A percentile compares a stretch with the other conserved stretches of the same genome.
Conservation (phyloP, 2,888 invertebrate genomes). For the Gibbula magus region DNA sequence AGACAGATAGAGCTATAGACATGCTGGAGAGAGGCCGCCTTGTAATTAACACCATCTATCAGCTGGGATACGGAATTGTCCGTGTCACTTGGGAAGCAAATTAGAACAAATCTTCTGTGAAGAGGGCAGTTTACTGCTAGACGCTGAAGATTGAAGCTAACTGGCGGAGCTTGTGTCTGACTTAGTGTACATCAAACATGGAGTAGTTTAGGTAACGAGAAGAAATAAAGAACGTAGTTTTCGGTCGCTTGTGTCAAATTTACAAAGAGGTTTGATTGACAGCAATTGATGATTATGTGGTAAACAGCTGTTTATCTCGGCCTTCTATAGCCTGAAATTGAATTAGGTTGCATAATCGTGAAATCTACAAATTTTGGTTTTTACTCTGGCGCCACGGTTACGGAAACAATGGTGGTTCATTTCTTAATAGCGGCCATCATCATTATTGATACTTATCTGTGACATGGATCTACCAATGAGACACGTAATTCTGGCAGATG, state of each 20-base stretch:
- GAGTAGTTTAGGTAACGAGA: too few species aligned
- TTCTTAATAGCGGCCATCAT: not conserved
- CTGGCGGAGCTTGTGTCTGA: too few species aligned
- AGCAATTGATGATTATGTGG: not conserved
- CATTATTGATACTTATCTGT: too few species aligned
- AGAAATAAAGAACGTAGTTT: too few species aligned
- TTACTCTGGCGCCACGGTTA: not conserved
- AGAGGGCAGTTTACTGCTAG: not conserved
- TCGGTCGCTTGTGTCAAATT: too few species aligned
- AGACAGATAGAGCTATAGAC: not conserved
- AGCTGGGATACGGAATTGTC: not conserved
- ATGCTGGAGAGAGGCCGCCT: not conserved
- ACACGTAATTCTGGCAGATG: too few species aligned
- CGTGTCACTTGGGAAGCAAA: not conserved
- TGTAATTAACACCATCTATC: not conserved
- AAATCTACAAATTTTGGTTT: not conserved
- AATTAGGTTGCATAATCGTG: not conserved
- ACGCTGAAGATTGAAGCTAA: too few species aligned
- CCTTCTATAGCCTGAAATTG: not conserved
- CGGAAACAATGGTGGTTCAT: not conserved
- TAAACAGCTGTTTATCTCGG: not conserved
- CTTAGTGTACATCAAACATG: too few species aligned
- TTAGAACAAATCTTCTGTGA: not conserved
- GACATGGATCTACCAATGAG: too few species aligned
- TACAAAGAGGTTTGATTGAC: too few species aligned